These are phyloP conservation scores for Thamnophis elegans DNA, from an alignment of 2,797 vertebrate species.

Conservation along the genomic window DNA sequence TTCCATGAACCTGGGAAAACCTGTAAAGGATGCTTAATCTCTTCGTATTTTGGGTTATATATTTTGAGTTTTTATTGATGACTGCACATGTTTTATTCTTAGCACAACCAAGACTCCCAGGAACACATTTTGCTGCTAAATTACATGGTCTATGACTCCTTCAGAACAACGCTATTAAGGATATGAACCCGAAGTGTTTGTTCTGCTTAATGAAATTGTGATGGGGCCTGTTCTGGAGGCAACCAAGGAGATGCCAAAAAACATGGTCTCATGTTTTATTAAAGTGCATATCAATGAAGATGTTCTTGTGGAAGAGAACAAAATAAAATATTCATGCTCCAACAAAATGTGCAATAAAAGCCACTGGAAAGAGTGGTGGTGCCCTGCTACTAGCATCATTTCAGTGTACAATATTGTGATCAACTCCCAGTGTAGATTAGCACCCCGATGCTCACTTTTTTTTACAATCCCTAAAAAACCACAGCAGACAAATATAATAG, in stretches of 20 bases:
- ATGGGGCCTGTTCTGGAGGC: constrained; percentile 29
- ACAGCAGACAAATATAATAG: background rate
- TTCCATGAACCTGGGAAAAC: background rate
- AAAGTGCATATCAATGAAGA: constrained; percentile 42
- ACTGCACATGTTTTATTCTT: constrained; percentile 8
- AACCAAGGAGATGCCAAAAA: constrained; percentile 44
- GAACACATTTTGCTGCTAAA: constrained; percentile 23
- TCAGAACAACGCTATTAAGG: constrained; percentile 15
- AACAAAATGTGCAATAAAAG: constrained; percentile 24
- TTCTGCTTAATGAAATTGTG: constrained; percentile 37
- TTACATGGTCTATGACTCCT: background rate
- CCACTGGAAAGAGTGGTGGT: constrained; percentile 9
- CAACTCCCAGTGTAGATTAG: background rate
- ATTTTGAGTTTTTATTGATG: constrained; percentile 15
- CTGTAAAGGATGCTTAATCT: background rate
- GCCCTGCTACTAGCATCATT: background rate
- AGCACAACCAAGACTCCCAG: background rate
- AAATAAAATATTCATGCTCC: constrained; percentile 56
- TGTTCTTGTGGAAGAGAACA: constrained; percentile 33
- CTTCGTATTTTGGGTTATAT: background rate
- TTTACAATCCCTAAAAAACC: too few species aligned
- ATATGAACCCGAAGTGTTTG: constrained; percentile 10
- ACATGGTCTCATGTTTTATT: constrained; percentile 58
- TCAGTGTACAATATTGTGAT: background rate
- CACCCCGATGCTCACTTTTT: background rate